These are phyloP conservation scores for Bothrops jararaca DNA, from an alignment of 2,113 vertebrate genomes.

Conservation along the genomic window DNA sequence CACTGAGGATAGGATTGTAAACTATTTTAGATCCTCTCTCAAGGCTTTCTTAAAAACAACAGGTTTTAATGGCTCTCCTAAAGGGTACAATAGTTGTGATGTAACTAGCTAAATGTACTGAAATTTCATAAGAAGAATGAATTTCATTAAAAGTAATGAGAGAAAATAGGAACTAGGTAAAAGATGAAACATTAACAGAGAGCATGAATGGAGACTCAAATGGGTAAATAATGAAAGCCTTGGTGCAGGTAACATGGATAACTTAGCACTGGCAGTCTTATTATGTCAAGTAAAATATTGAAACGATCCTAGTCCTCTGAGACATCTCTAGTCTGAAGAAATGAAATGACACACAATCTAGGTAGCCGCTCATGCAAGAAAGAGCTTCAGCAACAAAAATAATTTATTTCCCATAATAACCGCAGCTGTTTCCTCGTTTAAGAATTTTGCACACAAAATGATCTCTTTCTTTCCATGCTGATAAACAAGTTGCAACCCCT, in stretches of 20 bases:
- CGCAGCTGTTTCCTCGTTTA: not conserved
- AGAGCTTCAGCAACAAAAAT: not conserved
- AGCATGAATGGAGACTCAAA: not conserved
- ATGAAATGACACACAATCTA: not conserved
- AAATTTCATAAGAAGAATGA: not conserved
- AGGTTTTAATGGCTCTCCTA: not conserved
- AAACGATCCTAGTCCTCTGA: not conserved
- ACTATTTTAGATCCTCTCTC: not conserved
- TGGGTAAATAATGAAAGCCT: not conserved
- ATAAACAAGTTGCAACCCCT: not conserved
- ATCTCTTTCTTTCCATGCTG: not conserved
- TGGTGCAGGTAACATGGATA: not conserved
- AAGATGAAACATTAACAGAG: not conserved
- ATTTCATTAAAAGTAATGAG: not conserved
- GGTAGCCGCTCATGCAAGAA: not conserved
- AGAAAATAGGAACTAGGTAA: not conserved
- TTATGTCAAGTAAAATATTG: fast-evolving
- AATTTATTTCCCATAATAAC: not conserved
- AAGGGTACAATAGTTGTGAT: not conserved
- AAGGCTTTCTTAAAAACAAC: not conserved
- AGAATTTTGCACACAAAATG: not conserved
- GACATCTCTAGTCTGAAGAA: not conserved
- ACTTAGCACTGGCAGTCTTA: not conserved
- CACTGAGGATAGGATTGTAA: not conserved
- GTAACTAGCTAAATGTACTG: not conserved